phyloP scores from a whole-genome alignment of 2,797 vertebrate genomes.

The Sebastes cheni region DNA sequence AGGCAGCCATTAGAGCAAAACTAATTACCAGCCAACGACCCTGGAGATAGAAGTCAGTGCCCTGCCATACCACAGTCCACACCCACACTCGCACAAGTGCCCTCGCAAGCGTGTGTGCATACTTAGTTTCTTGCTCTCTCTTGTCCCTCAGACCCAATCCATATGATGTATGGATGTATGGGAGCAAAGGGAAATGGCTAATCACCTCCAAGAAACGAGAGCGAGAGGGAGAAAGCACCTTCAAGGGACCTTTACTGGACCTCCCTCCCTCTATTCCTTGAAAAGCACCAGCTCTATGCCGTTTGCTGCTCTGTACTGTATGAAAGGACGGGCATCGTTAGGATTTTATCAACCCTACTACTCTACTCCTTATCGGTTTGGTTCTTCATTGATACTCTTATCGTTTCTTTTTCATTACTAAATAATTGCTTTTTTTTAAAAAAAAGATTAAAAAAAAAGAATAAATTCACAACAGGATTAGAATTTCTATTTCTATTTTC shows the following conservation, averaged over 20 bases:
- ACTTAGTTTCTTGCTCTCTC: conserved; percentile 24
- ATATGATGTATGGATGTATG: conserved; percentile 57
- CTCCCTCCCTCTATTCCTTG: neutral
- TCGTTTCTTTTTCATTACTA: neutral
- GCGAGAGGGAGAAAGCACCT: conserved; percentile 28
- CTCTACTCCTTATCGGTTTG: neutral
- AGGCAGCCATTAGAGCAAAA: conserved; percentile 76
- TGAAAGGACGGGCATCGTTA: neutral
- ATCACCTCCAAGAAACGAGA: conserved; percentile 46
- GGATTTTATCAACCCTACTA: neutral
- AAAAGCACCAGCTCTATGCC: neutral
- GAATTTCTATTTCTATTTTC: neutral
- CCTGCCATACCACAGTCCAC: conserved; percentile 54
- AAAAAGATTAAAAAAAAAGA: neutral
- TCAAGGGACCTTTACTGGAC: conserved; percentile 38
- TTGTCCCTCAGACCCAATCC: conserved; percentile 31
- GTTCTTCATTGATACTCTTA: neutral
- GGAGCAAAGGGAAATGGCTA: conserved; percentile 61
- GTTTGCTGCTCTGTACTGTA: neutral
- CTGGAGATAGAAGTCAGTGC: conserved; percentile 66
- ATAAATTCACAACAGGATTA: neutral
- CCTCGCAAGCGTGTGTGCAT: conserved; percentile 25
- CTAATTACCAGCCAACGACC: conserved; percentile 73
- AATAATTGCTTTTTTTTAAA: neutral
- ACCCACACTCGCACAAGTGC: conserved; percentile 30